Conservation (phyloP, 1,140 invertebrate species). For the Tetraneura akinire region DNA sequence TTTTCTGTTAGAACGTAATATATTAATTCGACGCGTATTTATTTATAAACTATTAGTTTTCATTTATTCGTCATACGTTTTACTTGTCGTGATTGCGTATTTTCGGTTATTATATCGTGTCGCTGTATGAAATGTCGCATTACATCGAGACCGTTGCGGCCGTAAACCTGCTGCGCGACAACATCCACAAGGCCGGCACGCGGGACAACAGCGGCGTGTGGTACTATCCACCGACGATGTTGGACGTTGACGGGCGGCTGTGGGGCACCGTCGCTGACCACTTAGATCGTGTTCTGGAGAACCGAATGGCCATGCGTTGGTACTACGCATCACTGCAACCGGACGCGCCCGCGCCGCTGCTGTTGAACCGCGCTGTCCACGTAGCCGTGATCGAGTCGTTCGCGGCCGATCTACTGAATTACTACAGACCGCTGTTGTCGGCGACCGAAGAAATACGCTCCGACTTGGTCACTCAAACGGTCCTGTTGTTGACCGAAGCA, state of each 20-base stretch:
- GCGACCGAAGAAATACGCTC: neutral
- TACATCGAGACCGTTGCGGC: neutral
- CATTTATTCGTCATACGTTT: no score
- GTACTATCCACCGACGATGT: slow-evolving; percentile 29
- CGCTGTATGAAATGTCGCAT: neutral
- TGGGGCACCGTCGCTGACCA: slow-evolving; percentile 38
- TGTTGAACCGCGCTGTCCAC: neutral
- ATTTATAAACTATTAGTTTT: no score
- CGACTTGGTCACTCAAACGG: neutral
- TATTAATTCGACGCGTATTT: no score
- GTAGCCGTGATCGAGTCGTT: slow-evolving; percentile 26
- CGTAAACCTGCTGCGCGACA: slow-evolving; percentile 1
- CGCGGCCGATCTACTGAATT: neutral
- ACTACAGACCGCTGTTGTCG: slow-evolving; percentile 25
- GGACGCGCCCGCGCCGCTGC: slow-evolving; percentile 12
- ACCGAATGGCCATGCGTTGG: neutral
- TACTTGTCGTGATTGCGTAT: no score
- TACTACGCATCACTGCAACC: slow-evolving; percentile 29
- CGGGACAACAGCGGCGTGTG: neutral
- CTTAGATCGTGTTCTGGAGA: slow-evolving; percentile 9
- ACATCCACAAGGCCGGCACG: neutral
- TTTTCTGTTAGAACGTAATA: no score
- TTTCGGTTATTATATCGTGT: neutral
- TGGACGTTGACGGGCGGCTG: slow-evolving; percentile 18
- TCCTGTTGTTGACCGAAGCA: slow-evolving; percentile 4